These are phyloP conservation scores for Mactromeris polynyma DNA, from an alignment of 2,888 invertebrate species.

Conservation along the genomic window DNA sequence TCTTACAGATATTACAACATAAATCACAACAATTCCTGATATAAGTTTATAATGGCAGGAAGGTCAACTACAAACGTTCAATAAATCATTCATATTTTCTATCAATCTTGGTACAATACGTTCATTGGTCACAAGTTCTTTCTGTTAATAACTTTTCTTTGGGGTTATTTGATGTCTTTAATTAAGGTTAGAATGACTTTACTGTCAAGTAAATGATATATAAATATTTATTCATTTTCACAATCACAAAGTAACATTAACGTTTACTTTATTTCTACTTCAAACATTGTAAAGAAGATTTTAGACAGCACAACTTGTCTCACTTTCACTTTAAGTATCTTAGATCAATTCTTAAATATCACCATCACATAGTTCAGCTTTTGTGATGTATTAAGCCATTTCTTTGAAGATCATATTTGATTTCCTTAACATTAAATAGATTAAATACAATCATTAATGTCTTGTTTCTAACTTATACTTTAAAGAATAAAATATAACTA, in stretches of 20 bases:
- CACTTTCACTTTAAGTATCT: background rate
- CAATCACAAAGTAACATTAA: background rate
- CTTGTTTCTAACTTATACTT: no score
- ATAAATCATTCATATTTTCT: background rate
- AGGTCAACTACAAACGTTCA: background rate
- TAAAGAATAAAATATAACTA: no score
- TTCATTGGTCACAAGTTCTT: background rate
- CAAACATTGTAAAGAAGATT: background rate
- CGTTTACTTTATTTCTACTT: background rate
- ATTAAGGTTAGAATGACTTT: constrained; percentile 2
- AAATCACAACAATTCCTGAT: background rate
- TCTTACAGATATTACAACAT: no score
- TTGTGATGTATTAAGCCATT: background rate
- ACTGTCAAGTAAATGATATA: constrained; percentile 1
- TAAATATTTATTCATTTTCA: background rate
- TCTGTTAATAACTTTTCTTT: background rate
- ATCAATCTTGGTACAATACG: background rate
- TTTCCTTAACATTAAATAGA: background rate
- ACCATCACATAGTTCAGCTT: background rate
- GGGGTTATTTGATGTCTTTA: background rate
- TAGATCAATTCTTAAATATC: background rate
- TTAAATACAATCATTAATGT: background rate
- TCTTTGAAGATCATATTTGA: background rate
- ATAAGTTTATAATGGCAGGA: background rate
- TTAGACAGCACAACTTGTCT: background rate